These are phyloP conservation scores for Eugnorisma glareosa DNA, from an alignment of 2,888 invertebrate species.

Conservation along the genomic window DNA sequence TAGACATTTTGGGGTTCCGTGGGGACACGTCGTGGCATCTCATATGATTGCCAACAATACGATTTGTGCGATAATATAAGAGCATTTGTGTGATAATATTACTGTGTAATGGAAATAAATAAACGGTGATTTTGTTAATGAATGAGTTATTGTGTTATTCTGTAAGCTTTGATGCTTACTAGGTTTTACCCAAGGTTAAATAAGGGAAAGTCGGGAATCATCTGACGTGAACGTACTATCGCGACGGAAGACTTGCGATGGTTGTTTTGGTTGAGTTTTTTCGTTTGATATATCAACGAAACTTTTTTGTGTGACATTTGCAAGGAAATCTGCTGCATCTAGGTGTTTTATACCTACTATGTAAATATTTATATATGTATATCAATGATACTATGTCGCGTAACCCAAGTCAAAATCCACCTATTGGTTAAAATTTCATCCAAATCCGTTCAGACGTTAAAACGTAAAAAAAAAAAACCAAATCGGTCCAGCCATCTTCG, in stretches of 20 bases:
- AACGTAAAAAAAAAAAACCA: no score
- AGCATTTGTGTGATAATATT: constrained; percentile 41
- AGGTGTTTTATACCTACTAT: background rate
- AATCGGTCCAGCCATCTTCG: no score
- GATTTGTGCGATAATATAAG: constrained; percentile 56
- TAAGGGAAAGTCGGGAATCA: background rate
- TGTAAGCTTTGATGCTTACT: background rate
- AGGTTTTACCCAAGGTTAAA: background rate
- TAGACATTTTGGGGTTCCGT: constrained; percentile 78
- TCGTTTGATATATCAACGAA: background rate
- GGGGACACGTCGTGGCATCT: constrained; percentile 67
- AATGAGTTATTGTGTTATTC: constrained; percentile 17
- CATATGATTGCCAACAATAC: constrained; percentile 64
- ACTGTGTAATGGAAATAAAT: constrained; percentile 9
- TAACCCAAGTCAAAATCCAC: background rate
- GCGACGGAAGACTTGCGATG: background rate
- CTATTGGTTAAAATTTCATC: background rate
- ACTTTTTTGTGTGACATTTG: background rate
- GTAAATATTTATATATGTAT: background rate
- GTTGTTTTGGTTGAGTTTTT: background rate
- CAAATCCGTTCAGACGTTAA: background rate
- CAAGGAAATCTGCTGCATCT: background rate
- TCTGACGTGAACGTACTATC: background rate
- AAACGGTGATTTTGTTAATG: background rate
- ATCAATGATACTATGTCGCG: background rate